phyloP scores from a whole-genome alignment of 2,113 vertebrate genomes.

The Lipotes vexillifer region DNA sequence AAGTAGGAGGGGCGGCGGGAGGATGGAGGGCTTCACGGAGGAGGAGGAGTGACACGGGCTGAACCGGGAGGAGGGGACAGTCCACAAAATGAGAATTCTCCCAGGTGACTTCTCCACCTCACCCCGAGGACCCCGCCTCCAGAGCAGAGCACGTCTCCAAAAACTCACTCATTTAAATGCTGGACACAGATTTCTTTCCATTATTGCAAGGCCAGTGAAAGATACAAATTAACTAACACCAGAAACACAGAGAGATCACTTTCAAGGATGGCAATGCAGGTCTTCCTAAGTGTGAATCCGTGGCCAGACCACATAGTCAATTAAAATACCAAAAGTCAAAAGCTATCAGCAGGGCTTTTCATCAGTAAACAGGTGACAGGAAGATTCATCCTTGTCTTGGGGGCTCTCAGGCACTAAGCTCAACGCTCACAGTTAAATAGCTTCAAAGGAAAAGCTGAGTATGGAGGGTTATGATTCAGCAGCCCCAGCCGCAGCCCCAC shows the following conservation, averaged over 20 bases:
- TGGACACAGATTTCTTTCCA: background rate
- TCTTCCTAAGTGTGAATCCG: background rate
- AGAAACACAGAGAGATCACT: background rate
- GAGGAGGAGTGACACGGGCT: background rate
- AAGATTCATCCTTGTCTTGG: background rate
- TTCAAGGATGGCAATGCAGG: fast-evolving
- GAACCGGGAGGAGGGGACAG: background rate
- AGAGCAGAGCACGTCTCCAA: background rate
- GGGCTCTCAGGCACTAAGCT: background rate
- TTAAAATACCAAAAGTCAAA: background rate
- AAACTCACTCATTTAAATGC: fast-evolving
- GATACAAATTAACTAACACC: background rate
- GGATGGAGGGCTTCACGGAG: background rate
- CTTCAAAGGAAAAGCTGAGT: background rate
- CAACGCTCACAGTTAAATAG: background rate
- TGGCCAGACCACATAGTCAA: background rate
- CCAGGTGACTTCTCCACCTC: fast-evolving
- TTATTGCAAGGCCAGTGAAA: background rate
- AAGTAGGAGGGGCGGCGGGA: too few species aligned
- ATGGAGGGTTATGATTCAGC: fast-evolving
- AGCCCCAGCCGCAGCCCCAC: background rate
- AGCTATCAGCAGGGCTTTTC: background rate
- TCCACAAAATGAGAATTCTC: too few species aligned
- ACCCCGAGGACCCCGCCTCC: background rate
- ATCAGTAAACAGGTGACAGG: background rate